A percentile compares a stretch with the other conserved stretches of the same genome.
Evolutionary conservation across 2,113 vertebrate species (phyloP).

Genomic region (Psilopogon haemacephalus): DNA sequence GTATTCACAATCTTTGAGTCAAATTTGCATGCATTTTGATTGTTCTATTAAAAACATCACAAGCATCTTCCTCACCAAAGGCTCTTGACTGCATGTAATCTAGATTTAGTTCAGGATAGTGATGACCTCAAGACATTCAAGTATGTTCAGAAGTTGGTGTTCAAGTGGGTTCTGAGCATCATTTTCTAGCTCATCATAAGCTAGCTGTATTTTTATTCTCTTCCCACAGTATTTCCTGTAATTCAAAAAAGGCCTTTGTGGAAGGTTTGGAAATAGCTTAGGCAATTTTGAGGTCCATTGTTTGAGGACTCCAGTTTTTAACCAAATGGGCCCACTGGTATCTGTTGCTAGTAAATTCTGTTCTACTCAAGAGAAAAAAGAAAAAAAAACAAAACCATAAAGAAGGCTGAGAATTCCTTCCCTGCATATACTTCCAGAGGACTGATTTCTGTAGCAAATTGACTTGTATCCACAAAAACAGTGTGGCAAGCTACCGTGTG

Average conservation of each 20-base stretch:
- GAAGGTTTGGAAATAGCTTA: slow-evolving; percentile 27
- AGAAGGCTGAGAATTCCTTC: neutral
- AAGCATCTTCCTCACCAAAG: neutral
- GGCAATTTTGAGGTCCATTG: neutral
- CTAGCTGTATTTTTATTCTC: slow-evolving; percentile 6
- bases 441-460: slow-evolving; percentile 55
- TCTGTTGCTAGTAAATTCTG: neutral
- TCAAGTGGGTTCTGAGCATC: neutral
- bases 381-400: neutral
- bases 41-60: neutral
- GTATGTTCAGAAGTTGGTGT: neutral
- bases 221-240: neutral
- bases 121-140: neutral
- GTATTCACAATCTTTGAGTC: neutral
- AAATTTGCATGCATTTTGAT: neutral
- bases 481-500: slow-evolving; percentile 54
- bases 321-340: neutral
- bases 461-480: slow-evolving; percentile 67
- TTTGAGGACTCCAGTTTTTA: slow-evolving; percentile 4
- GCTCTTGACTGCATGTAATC: neutral
- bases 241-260: slow-evolving; percentile 10
- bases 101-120: neutral
- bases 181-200: neutral
- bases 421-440: slow-evolving; percentile 3
- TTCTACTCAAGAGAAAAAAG: neutral